A percentile compares a stretch with the other conserved stretches of the same genome.
Conservation (phyloP, 2,888 invertebrate genomes). For the Apamea crenata region DNA sequence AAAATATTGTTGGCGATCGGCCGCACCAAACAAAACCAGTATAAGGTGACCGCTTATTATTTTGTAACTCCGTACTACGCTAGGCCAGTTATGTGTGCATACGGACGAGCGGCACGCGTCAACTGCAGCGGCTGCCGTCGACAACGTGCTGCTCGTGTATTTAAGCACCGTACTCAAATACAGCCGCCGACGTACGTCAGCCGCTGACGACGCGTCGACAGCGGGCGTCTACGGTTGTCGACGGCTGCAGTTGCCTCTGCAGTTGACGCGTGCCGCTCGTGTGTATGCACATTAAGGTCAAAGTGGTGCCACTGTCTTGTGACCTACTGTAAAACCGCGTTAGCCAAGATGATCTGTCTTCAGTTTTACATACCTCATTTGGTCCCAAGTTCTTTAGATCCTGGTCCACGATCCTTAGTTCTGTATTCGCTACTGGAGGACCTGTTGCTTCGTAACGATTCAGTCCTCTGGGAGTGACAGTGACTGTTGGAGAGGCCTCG, state of each 20-base stretch:
- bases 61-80: neutral
- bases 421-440: constrained; percentile 90
- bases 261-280: too few species aligned
- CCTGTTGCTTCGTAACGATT: constrained; percentile 88
- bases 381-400: constrained; percentile 89
- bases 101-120: too few species aligned
- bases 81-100: neutral
- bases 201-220: too few species aligned
- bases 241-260: too few species aligned
- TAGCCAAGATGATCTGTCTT: neutral
- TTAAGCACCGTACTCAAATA: too few species aligned
- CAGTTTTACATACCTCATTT: constrained; percentile 80
- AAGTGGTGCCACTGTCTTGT: too few species aligned
- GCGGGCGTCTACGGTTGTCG: too few species aligned
- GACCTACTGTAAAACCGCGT: neutral
- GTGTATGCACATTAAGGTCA: too few species aligned
- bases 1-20: neutral
- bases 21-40: neutral
- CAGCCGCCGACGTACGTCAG: too few species aligned
- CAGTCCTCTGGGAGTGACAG: constrained; percentile 79
- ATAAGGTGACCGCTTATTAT: neutral
- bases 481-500: constrained; percentile 92
- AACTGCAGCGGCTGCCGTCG: too few species aligned
- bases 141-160: too few species aligned
- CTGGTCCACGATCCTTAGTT: constrained; percentile 91